Evolutionary conservation across 1,140 invertebrate genomes (phyloP).

Genomic region (Tetragnatha versicolor): DNA sequence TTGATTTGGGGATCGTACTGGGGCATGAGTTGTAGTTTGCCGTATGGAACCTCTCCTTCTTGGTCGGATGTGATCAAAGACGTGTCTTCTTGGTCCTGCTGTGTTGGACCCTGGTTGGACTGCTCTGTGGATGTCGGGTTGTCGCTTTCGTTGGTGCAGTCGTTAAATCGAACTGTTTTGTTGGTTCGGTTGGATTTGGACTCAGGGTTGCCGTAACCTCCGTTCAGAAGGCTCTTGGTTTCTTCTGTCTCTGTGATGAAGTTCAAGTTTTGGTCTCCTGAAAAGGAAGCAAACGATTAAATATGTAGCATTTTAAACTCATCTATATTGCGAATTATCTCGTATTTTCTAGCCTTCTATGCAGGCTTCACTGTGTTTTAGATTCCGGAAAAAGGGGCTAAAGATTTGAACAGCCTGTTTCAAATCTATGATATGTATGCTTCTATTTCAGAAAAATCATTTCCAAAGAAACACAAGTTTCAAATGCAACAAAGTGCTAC

Average conservation of each 20-base stretch:
- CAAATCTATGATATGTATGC: too few species aligned
- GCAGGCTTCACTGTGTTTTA: too few species aligned
- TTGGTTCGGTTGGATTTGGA: background rate
- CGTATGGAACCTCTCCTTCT: background rate
- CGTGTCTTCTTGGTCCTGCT: background rate
- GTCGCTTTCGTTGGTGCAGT: background rate
- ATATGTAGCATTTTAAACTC: too few species aligned
- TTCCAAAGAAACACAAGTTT: too few species aligned
- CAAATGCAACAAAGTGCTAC: too few species aligned
- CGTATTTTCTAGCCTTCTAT: too few species aligned
- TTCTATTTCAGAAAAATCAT: too few species aligned
- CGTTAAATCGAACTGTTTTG: slow-evolving; percentile 26
- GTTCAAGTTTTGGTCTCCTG: slow-evolving; percentile 45
- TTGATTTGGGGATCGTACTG: slow-evolving; percentile 42
- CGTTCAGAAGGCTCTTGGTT: slow-evolving; percentile 15
- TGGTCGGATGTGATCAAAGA: background rate
- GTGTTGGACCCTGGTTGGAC: background rate
- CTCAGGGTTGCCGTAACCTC: background rate
- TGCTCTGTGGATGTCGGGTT: background rate
- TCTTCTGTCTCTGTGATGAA: slow-evolving; percentile 22
- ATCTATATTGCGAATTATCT: too few species aligned
- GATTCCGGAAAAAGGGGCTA: too few species aligned
- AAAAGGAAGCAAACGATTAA: slow-evolving; percentile 17
- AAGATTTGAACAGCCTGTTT: too few species aligned
- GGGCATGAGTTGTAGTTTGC: slow-evolving; percentile 2